These are phyloP conservation scores for Hecatera dysodea DNA, from an alignment of 2,888 invertebrate genomes.

Conservation along the genomic window DNA sequence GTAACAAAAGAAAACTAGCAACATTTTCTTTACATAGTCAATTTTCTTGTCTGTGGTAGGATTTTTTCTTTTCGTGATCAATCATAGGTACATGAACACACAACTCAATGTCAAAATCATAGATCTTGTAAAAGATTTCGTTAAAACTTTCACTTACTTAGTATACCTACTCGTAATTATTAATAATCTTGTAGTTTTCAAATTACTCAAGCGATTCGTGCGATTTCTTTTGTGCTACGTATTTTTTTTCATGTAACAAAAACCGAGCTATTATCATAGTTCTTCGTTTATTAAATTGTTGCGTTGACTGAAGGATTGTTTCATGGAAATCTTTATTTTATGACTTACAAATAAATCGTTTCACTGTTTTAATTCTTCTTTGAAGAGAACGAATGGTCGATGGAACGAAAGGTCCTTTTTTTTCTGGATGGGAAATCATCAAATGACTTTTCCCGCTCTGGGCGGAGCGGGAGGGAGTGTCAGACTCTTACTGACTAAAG, in stretches of 20 bases:
- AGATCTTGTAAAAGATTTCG: conserved; percentile 15
- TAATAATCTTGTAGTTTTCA: conserved; percentile 15
- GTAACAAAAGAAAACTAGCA: background rate
- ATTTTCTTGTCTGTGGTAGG: too few relatives aligned
- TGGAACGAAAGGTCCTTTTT: too few relatives aligned
- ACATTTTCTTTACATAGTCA: background rate
- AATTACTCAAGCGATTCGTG: conserved; percentile 28
- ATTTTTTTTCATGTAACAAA: conserved; percentile 17
- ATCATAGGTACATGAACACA: too few relatives aligned
- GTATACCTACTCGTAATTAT: conserved; percentile 9
- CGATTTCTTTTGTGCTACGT: conserved; percentile 9
- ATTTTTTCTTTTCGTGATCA: background rate
- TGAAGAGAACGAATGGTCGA: too few relatives aligned
- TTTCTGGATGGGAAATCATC: too few relatives aligned
- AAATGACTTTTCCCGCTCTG: too few relatives aligned
- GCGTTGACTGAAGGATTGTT: conserved; percentile 16
- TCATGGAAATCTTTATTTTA: conserved; percentile 11
- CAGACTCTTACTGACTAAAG: too few relatives aligned
- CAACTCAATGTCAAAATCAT: conserved; percentile 18
- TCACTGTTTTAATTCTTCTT: too few relatives aligned
- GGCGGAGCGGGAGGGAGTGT: too few relatives aligned
- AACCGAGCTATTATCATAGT: conserved; percentile 6
- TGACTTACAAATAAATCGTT: background rate
- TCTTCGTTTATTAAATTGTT: conserved; percentile 1
- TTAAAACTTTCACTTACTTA: conserved; percentile 5